Percentiles rank a stretch among this genome's conserved stretches.
These are phyloP conservation scores for Drosophila punjabiensis DNA, from an alignment of 1,140 invertebrate genomes.

Conservation along the genomic window DNA sequence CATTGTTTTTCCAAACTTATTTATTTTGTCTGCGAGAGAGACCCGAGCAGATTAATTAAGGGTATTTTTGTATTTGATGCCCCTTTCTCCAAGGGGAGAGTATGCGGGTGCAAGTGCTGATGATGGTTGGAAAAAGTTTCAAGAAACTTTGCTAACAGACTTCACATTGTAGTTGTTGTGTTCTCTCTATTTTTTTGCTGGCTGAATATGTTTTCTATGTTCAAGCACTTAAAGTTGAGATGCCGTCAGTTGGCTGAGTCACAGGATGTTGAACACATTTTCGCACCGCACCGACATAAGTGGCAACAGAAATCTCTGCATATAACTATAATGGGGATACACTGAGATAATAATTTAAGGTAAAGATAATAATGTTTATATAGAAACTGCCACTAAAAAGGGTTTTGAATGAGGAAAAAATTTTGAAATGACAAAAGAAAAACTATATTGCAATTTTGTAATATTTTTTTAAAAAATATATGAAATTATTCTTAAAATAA, in stretches of 20 bases:
- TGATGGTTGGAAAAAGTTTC: conserved; percentile 31
- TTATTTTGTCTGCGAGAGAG: conserved; percentile 17
- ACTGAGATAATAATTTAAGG: not conserved
- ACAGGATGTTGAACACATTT: conserved; percentile 35
- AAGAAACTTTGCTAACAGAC: conserved; percentile 29
- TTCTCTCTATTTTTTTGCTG: not conserved
- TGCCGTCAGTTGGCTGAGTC: conserved; percentile 42
- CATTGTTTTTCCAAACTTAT: conserved; percentile 30
- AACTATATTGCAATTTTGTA: no score
- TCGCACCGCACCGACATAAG: conserved; percentile 16
- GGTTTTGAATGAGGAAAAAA: no score
- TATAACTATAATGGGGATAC: conserved; percentile 25
- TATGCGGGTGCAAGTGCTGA: not conserved
- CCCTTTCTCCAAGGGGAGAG: not conserved
- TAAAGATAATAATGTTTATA: not conserved
- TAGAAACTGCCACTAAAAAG: not conserved
- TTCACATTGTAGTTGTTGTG: conserved; percentile 27
- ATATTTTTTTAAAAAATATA: no score
- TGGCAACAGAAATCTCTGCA: conserved; percentile 21
- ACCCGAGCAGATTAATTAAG: conserved; percentile 69
- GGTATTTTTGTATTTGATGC: conserved; percentile 42
- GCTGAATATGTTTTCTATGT: conserved; percentile 39
- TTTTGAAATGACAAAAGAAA: no score
- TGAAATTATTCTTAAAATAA: no score
- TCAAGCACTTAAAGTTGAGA: conserved; percentile 41